Evolutionary conservation across 2,888 invertebrate genomes (phyloP).

Genomic region (Mythimna lalbum): DNA sequence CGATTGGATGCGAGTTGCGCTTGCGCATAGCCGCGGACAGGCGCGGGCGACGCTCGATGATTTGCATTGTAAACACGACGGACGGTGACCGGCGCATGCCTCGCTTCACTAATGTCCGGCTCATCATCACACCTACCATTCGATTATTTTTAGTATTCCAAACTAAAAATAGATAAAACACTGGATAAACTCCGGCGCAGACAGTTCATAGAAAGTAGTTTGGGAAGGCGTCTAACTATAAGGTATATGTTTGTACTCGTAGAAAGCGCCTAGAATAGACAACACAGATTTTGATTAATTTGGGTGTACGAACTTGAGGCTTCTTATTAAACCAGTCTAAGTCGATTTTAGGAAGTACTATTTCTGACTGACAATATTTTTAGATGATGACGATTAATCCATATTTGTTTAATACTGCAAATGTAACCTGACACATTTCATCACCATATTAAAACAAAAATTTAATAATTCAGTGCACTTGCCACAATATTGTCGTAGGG

Average conservation of each 20-base stretch:
- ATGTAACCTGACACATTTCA: conserved; percentile 17
- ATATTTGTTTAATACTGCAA: background rate
- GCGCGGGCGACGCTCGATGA: conserved; percentile 69
- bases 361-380: background rate
- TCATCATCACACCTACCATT: conserved; percentile 63
- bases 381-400: background rate
- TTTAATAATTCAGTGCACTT: conserved; percentile 58
- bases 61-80: conserved; percentile 81
- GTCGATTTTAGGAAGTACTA: background rate
- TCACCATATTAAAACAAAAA: conserved; percentile 48
- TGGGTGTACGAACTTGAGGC: background rate
- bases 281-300: conserved; percentile 1
- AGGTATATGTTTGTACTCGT: conserved; percentile 18
- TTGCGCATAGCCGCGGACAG: conserved; percentile 31
- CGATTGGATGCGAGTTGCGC: conserved; percentile 68
- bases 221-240: conserved; percentile 4
- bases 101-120: conserved; percentile 71
- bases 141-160: conserved; percentile 61
- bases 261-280: conserved; percentile 11
- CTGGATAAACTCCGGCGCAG: conserved; percentile 12
- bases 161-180: conserved; percentile 52
- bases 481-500: conserved; percentile 81
- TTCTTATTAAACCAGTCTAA: background rate
- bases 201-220: conserved; percentile 27
- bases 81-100: conserved; percentile 68